Base-by-base conservation (phyloP, 2,888 invertebrate species). In the Drosophila mayaguana region DNA sequence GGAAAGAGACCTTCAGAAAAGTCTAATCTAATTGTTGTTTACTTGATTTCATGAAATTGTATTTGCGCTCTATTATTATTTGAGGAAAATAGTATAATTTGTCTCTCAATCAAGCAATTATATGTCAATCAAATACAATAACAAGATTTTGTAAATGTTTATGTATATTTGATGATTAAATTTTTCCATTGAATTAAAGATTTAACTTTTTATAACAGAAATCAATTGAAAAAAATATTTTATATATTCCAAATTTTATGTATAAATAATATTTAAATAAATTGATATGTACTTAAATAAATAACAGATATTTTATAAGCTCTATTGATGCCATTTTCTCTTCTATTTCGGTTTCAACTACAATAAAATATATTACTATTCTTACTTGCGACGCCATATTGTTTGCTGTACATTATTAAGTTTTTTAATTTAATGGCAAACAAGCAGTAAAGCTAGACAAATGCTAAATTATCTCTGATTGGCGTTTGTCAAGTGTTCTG, bases 351-450 rank as follows among this genome's bases (percentile, higher is more conserved):
- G 12, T 28, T 32, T 51, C 40, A n/a, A 34, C 34, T 25, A 51
- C 8, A 36, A 7, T n/a, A 11, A n/a, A 14, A 55, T 38, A 16
- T 22, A 16, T 22, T 16, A 38, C 4, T 25, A 20, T 59, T 48
- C 16, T 38, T 51, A 53, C 42, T 73, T 73, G 61, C 78, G 54
- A 46, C 78, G 61, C 75, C 78, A 75, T 46, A 63, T 72, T 55
- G 28, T 63, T 77, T 63, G 51, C 51, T 22, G 34, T 61, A 63
- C 50, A 53, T 22, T 38, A 40, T 32, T 62, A 32, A 32, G 20
- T 34, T 42, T 38, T 12, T 25, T 36, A 53, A 25, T 57, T 53
- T 34, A 53, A 65, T 62, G 34, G 25, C 25, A 36, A 48, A 48
- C 40, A 22, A 38, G 32, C 25, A 28, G 28, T 48, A 3, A 2